phyloP scores from a whole-genome alignment of 2,113 vertebrate genomes.

The Uria lomvia region DNA sequence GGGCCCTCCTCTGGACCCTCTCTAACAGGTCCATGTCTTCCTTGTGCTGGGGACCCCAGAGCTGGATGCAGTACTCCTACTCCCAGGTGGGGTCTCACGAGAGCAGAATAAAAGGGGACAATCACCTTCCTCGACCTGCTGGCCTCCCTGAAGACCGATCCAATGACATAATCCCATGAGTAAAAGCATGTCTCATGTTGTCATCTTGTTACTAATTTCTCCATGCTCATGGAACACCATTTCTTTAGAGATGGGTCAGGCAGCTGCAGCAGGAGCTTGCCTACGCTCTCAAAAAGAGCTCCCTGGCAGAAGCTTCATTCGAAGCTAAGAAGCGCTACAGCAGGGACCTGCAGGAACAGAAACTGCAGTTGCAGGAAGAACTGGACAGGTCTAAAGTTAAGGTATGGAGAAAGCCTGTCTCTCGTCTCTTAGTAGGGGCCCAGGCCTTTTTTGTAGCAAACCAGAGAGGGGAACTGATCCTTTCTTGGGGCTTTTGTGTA shows the following conservation, averaged over 20 bases:
- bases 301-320: conserved; percentile 82
- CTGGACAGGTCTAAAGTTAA: conserved; percentile 73
- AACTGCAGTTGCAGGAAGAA: conserved; percentile 75
- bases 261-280: conserved; percentile 84
- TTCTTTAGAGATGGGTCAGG: conserved; percentile 68
- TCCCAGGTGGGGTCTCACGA: background rate
- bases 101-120: background rate
- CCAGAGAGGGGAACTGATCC: background rate
- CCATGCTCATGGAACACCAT: background rate
- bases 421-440: background rate
- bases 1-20: too few species aligned
- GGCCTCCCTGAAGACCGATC: background rate
- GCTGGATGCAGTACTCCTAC: too few species aligned
- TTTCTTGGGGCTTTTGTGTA: background rate
- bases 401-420: conserved; percentile 52
- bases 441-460: background rate
- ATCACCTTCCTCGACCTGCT: background rate
- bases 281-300: conserved; percentile 80
- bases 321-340: conserved; percentile 78
- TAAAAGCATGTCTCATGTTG: background rate
- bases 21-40: too few species aligned
- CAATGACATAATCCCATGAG: background rate
- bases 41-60: too few species aligned
- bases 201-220: background rate
- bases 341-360: conserved; percentile 80